These are phyloP conservation scores for Diorhabda sublineata DNA, from an alignment of 1,140 invertebrate genomes.

Conservation along the genomic window DNA sequence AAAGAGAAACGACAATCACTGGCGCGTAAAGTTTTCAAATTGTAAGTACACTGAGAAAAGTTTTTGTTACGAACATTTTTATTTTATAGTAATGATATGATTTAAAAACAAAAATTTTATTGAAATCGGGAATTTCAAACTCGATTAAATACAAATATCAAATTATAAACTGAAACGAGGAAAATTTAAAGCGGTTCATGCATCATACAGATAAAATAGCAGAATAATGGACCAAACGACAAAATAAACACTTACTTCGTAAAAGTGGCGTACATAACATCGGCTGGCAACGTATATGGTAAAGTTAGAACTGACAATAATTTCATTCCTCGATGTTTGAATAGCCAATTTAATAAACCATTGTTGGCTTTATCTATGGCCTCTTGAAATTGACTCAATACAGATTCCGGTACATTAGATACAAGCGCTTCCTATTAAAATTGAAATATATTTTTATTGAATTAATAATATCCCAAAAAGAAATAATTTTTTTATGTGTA, in stretches of 20 bases:
- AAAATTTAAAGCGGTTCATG: too few species aligned
- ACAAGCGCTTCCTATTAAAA: conserved; percentile 69
- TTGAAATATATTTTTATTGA: too few species aligned
- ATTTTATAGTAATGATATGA: too few species aligned
- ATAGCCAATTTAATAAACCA: conserved; percentile 84
- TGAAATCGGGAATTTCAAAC: too few species aligned
- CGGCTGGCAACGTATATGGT: conserved; percentile 79
- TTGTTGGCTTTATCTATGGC: conserved; percentile 88
- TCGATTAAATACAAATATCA: too few species aligned
- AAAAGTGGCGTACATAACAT: conserved; percentile 77
- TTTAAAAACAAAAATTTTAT: neutral
- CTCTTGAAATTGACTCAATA: conserved; percentile 83
- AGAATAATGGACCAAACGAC: neutral
- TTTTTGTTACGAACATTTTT: too few species aligned
- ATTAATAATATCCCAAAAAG: too few species aligned
- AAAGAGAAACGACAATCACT: too few species aligned
- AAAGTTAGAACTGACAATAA: conserved; percentile 73
- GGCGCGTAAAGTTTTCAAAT: too few species aligned
- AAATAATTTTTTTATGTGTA: too few species aligned
- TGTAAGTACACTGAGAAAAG: too few species aligned
- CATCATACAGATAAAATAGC: neutral
- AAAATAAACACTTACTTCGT: conserved; percentile 64
- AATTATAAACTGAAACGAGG: too few species aligned
- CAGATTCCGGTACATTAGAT: conserved; percentile 80
- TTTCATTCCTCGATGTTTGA: conserved; percentile 75